These are phyloP conservation scores for Zingel zingel DNA, from an alignment of 2,113 vertebrate genomes.

Conservation along the genomic window DNA sequence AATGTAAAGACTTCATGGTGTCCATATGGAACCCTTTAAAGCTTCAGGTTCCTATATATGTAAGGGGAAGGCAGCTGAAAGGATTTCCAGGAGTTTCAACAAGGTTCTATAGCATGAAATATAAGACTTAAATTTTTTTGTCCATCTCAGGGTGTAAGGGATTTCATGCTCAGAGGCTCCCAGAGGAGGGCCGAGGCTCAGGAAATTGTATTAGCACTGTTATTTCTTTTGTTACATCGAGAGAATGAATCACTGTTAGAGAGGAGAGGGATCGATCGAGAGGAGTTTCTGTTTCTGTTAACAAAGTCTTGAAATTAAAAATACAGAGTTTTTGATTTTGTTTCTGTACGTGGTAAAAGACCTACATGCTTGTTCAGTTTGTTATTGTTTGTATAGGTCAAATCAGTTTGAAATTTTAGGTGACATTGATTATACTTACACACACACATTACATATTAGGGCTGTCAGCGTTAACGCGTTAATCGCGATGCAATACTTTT, in stretches of 20 bases:
- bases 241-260: conserved; percentile 2
- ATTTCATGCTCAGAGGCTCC: conserved; percentile 49
- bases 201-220: conserved; percentile 43
- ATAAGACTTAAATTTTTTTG: conserved; percentile 55
- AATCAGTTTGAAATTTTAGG: neutral
- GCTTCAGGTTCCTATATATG: neutral
- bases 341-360: neutral
- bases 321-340: neutral
- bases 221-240: conserved; percentile 36
- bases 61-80: conserved; percentile 15
- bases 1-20: neutral
- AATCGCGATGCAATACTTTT: no score
- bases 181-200: conserved; percentile 16
- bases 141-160: conserved; percentile 29
- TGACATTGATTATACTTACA: no score
- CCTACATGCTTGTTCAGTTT: neutral
- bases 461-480: no score
- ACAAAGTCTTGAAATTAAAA: neutral
- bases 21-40: conserved; percentile 2
- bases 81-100: conserved; percentile 22
- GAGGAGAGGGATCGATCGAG: neutral
- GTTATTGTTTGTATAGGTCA: neutral
- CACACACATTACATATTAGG: no score
- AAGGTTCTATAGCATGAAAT: conserved; percentile 28
- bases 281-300: neutral